Conservation (phyloP, 2,113 vertebrate genomes). For the Aptenodytes forsteri region DNA sequence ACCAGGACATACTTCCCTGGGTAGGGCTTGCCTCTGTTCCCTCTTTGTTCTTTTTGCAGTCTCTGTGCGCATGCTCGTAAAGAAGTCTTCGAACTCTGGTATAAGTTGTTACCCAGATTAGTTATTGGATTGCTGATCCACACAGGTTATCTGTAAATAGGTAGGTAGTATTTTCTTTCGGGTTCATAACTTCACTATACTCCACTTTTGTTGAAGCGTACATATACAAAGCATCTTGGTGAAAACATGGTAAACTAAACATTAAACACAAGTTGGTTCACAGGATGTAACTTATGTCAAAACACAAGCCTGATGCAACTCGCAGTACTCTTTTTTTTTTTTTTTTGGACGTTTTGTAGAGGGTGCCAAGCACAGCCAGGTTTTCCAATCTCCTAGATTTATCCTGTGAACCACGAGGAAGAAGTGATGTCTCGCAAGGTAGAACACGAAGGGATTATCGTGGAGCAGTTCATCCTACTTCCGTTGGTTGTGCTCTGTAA, state of each 20-base stretch:
- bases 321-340: fast-evolving
- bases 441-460: background rate
- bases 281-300: background rate
- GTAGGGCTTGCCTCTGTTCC: fast-evolving
- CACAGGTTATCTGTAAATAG: background rate
- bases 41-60: fast-evolving
- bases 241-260: background rate
- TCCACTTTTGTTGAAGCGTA: background rate
- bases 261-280: background rate
- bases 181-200: background rate
- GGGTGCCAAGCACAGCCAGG: background rate
- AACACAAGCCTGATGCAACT: background rate
- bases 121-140: background rate
- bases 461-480: background rate
- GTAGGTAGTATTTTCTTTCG: background rate
- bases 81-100: background rate
- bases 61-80: background rate
- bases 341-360: background rate
- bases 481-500: fast-evolving
- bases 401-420: background rate
- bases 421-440: background rate
- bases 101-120: background rate
- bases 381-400: background rate
- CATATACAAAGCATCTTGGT: background rate
- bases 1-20: background rate